These are phyloP conservation scores for Chlorops oryzae DNA, from an alignment of 1,140 invertebrate genomes.

Conservation along the genomic window DNA sequence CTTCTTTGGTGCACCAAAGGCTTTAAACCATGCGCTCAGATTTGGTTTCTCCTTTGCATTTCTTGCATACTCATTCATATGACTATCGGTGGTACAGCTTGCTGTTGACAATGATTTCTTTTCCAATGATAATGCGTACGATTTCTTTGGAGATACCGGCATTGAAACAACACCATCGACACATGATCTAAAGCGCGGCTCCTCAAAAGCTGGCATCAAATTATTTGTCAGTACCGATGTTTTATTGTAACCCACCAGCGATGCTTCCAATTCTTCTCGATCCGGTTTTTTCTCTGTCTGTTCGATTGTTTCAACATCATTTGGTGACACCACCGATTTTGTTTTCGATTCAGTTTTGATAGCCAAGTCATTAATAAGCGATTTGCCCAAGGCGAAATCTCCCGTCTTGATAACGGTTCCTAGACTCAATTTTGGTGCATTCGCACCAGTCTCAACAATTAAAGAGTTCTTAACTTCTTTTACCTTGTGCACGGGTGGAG, in stretches of 20 bases:
- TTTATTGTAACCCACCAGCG: background rate
- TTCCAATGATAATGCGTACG: no score
- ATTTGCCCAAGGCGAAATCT: constrained; percentile 55
- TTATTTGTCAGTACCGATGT: background rate
- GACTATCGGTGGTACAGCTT: constrained; percentile 49
- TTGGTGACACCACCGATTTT: constrained; percentile 22
- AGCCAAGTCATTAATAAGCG: constrained; percentile 53
- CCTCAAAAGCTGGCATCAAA: constrained; percentile 23
- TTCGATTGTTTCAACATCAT: constrained; percentile 16
- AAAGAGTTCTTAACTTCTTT: constrained; percentile 54
- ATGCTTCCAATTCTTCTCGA: constrained; percentile 11
- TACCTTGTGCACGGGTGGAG: constrained; percentile 46
- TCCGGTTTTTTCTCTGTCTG: constrained; percentile 24
- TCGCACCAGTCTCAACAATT: constrained; percentile 54
- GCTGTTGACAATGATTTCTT: constrained; percentile 29
- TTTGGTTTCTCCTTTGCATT: constrained; percentile 70
- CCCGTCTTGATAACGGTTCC: constrained; percentile 69
- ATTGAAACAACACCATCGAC: no score
- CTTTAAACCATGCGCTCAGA: constrained; percentile 84
- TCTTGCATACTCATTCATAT: constrained; percentile 13
- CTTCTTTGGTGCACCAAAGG: constrained; percentile 74
- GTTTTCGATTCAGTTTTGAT: constrained; percentile 39
- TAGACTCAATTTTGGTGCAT: constrained; percentile 70
- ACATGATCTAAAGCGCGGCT: no score
- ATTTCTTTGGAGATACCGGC: no score